Evolutionary conservation across 2,113 vertebrate genomes (phyloP), one percentile per base, ranked within the genome.

Genomic region (Ariopsis seemanni): DNA sequence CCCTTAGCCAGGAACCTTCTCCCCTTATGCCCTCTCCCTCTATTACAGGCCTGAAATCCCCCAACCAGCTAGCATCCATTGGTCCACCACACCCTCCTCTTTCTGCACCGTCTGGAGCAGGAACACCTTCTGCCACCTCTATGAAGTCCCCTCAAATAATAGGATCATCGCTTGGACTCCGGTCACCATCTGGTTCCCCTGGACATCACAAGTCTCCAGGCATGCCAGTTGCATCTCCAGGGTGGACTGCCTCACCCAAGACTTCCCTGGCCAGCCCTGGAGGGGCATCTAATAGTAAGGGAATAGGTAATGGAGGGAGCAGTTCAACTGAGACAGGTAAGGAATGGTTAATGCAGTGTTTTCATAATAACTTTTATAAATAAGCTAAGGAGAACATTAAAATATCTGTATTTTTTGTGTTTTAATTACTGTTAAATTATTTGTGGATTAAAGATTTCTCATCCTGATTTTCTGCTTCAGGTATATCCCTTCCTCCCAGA

Each of bases 111-210:
- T 96, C 96, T 79, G 92, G 96, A 91, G 22, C 94, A 92, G 75
- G 96, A 91, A 94, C 97, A 94, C 90, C 97, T 92, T 93, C 94
- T 22, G 94, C 94, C 62, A 91, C 94, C 89, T 95, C 95, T 86
- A 94, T 96, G 89, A 96, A 98, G 92, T 99, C 98, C 0, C 97
- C 98, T n/a, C 97, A 98, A 89, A 93, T 99, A 89, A 95, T 99
- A 90, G 96, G 95, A 82, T 91, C 94, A 85, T 96, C 95, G 17
- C 95, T 97, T 83, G 97, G 92, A 0, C 94, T 97, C 88, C 97
- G 96, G 4, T 99, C 98, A n/a, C 98, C 98, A 0, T 96, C 96
- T 0, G 95, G 94, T 89, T 99, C 98, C 0, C 98, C 98, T 2
- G 95, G 96, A 89, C 96, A 93, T 75, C 96, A 99, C 67, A 99